Base-by-base conservation (phyloP, 2,797 vertebrate genomes). In the Limnodromus scolopaceus region DNA sequence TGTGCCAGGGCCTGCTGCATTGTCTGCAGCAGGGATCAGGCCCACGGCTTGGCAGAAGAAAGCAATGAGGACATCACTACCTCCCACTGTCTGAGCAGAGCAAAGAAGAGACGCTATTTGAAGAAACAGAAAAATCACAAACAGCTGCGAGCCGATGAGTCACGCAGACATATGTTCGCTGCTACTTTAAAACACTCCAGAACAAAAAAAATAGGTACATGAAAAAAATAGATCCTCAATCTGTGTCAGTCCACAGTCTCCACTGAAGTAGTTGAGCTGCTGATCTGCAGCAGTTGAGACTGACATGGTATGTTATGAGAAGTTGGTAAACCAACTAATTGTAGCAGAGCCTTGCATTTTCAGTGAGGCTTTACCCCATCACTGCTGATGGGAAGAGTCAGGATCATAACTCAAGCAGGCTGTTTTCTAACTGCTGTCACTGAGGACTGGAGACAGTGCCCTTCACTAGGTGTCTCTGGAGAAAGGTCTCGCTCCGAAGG, bases 1-100 rank as follows among this genome's bases (percentile, higher is more conserved):
- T 4, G 53, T 0, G 2, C 12, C 89, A 84, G 51, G 65, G 81
- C 63, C 32, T 2, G 3, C 36, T 0, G 0, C 8, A 23, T 25
- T 53, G 54, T 41, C 51, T 88, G 51, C 88, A 58, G 77, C 90
- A 86, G 23, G 28, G 41, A 71, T 78, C 28, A 81, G 69, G 57
- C 25, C 48, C 25, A 48, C 11, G 0, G 1, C 68, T 63, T 46
- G 43, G 60, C 1, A 72, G 28, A 53, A 66, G 23, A 1, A 1
- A 69, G 45, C n/a, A 69, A 41, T 1, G 11, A 90, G 69, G 83
- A 96, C 92, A 84, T 75, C 58, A 28, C 7, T 54, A 75, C 83
- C 92, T 93, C 92, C 87, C 84, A 82, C 91, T 27, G 70, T 79
- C 92, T 92, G 74, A 88, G 46, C 38, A 76, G 48, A 94, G 84